Evolutionary conservation across 2,888 invertebrate genomes (phyloP), one percentile per base, ranked within the genome.

Genomic region (Drosophila anomelani): DNA sequence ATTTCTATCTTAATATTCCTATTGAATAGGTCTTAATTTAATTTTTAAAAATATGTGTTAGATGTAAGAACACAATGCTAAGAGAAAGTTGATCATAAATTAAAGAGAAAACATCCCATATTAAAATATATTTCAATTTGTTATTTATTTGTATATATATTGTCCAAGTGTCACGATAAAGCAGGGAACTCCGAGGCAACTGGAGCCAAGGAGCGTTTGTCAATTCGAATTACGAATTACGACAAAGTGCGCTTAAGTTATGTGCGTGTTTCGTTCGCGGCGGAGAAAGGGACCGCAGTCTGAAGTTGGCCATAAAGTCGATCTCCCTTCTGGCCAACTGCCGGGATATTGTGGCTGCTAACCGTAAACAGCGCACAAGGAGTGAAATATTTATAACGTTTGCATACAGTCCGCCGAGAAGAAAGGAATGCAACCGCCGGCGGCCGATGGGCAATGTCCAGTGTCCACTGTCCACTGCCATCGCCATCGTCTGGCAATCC

Each of bases 151-250:
- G 17, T 43, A 23, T n/a, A 34, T 34, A 10, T 10, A 10, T 34
- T 34, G 8, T 34, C 10, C 34, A 12, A 23, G 47, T 47, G 51
- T 15, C 0, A 6, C 10, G 23, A 53, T 53, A 36, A 53, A 23
- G 58, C 43, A 44, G 47, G 44, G 49, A 43, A 46, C 34, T 58
- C 73, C 75, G 72, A 77, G 77, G 57, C 69, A 41, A 41, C 61
- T 62, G 46, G 63, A 54, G 62, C 56, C 76, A 47, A 39, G 73
- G 54, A 85, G 75, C 80, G 90, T 89, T 90, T 90, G 90, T 90
- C 90, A 90, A 89, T 90, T 86, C 88, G 89, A 89, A 90, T 90
- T 85, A 88, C 88, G 86, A 81, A 90, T 90, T 81, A 89, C 89
- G 87, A 85, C 85, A 83, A 85, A 89, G 85, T 89, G 85, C 85